These are phyloP conservation scores for Scatophagus argus DNA, from an alignment of 2,113 vertebrate genomes.

Conservation along the genomic window DNA sequence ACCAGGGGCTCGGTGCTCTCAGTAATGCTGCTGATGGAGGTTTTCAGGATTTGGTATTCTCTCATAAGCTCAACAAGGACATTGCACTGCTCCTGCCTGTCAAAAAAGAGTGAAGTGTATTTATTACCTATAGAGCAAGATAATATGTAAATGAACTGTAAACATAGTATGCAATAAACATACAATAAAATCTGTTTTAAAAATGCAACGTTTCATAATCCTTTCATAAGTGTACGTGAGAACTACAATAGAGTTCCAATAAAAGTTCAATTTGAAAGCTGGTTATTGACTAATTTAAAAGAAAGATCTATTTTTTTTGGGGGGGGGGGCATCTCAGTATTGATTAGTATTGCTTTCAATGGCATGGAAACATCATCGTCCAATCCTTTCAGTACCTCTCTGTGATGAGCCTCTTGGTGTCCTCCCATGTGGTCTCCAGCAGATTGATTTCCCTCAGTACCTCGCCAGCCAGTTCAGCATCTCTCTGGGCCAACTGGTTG, in stretches of 20 bases:
- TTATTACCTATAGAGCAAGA: neutral
- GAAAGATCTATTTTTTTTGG: neutral
- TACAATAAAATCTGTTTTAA: neutral
- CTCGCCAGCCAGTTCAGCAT: conserved; percentile 86
- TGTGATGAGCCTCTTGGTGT: conserved; percentile 89
- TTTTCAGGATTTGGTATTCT: conserved; percentile 91
- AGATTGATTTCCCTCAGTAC: conserved; percentile 87
- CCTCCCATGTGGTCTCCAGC: conserved; percentile 91
- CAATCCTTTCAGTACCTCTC: conserved; percentile 86
- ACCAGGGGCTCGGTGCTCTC: conserved; percentile 87
- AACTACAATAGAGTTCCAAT: neutral
- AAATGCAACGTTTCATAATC: neutral
- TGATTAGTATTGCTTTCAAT: neutral
- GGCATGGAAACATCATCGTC: neutral
- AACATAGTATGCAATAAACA: neutral
- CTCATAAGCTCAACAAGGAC: conserved; percentile 89
- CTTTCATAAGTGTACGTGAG: neutral
- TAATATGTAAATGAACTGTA: neutral
- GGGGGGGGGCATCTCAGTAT: neutral
- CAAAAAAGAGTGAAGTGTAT: neutral
- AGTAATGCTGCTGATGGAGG: conserved; percentile 84
- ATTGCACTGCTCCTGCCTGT: conserved; percentile 92
- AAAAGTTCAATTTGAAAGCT: neutral
- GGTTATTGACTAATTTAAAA: neutral
- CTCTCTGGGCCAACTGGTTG: conserved; percentile 92